These are phyloP conservation scores for Ceryle rudis DNA, from an alignment of 2,797 vertebrate species.

Conservation along the genomic window DNA sequence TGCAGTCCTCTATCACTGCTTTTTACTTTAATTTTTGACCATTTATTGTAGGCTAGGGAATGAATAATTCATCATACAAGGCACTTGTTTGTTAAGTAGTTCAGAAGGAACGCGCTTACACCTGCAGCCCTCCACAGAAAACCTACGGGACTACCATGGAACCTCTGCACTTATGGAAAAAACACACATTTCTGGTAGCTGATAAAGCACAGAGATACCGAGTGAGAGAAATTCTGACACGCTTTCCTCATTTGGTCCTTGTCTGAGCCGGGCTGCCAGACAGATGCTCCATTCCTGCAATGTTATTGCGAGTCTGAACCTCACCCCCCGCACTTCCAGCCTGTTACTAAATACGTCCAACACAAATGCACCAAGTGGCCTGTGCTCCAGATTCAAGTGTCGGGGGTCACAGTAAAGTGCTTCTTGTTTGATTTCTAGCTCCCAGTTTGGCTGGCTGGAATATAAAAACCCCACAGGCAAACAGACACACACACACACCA, in stretches of 20 bases:
- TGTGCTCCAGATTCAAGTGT: not conserved
- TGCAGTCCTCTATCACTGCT: not conserved
- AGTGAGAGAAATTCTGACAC: not conserved
- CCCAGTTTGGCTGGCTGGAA: not conserved
- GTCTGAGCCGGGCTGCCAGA: not conserved
- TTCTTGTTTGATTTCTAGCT: not conserved
- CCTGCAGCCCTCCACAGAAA: not conserved
- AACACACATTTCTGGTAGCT: not conserved
- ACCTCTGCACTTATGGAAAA: not conserved
- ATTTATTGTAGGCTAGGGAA: not conserved
- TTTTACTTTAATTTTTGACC: no score
- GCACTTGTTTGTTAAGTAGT: not conserved
- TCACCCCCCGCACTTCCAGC: rapidly evolving
- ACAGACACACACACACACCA: not conserved
- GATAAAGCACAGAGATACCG: rapidly evolving
- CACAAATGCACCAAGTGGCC: rapidly evolving
- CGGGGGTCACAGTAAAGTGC: not conserved
- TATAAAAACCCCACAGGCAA: not conserved
- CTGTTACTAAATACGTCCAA: not conserved
- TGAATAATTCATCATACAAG: not conserved
- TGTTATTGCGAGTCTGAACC: not conserved
- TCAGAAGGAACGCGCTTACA: not conserved
- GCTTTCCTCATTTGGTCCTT: not conserved
- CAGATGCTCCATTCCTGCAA: not conserved
- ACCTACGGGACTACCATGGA: rapidly evolving